phyloP scores from a whole-genome alignment of 2,797 vertebrate genomes.

The Octomys mimax region DNA sequence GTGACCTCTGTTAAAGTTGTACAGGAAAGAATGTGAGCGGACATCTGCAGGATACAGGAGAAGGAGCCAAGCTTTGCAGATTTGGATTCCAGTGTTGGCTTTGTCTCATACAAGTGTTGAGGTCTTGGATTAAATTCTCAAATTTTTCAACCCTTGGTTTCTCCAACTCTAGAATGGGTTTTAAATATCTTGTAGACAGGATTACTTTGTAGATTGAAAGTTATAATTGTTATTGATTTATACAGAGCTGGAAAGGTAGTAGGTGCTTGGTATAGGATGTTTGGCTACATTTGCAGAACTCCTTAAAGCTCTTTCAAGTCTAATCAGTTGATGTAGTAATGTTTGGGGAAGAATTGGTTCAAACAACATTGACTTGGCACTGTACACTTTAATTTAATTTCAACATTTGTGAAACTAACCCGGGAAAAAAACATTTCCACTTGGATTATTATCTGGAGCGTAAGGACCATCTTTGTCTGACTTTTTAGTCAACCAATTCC shows the following conservation, averaged over 20 bases:
- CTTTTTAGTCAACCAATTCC: slow-evolving; percentile 54
- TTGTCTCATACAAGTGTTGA: background rate
- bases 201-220: background rate
- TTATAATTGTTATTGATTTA: background rate
- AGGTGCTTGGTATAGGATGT: background rate
- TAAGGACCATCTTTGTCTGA: background rate
- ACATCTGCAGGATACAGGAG: background rate
- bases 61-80: slow-evolving; percentile 13
- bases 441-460: slow-evolving; percentile 51
- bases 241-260: background rate
- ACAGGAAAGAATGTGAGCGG: slow-evolving; percentile 3
- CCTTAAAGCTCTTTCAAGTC: slow-evolving; percentile 41
- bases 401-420: slow-evolving; percentile 53
- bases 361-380: slow-evolving; percentile 15
- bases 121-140: slow-evolving; percentile 40
- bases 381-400: slow-evolving; percentile 11
- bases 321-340: background rate
- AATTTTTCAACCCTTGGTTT: slow-evolving; percentile 51
- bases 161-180: slow-evolving; percentile 41
- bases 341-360: background rate
- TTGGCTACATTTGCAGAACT: slow-evolving; percentile 22
- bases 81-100: background rate
- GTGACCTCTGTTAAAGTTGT: background rate
- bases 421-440: slow-evolving; percentile 40
- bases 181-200: background rate